Evolutionary conservation across 2,888 invertebrate genomes (phyloP).

Genomic region (Listrodromus nycthemerus): DNA sequence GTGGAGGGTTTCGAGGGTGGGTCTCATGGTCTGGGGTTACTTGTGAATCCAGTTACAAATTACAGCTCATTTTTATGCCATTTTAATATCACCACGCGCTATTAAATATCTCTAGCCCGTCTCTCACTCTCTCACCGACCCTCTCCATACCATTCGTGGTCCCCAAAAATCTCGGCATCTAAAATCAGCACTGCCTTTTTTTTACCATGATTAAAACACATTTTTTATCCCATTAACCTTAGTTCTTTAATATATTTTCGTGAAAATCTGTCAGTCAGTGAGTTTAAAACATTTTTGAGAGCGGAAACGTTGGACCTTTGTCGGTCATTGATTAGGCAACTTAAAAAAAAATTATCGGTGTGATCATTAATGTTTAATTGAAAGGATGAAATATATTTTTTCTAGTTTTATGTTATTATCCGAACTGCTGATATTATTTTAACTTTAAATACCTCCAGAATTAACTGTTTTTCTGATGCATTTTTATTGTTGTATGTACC

Average conservation of each 20-base stretch:
- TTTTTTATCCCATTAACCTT: not conserved
- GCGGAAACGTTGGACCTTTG: too few species aligned
- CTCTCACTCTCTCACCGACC: slow-evolving; percentile 56
- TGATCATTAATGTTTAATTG: too few species aligned
- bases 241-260: not conserved
- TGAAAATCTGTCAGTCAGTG: too few species aligned
- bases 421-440: too few species aligned
- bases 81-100: slow-evolving; percentile 84
- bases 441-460: too few species aligned
- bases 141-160: slow-evolving; percentile 40
- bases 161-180: slow-evolving; percentile 44
- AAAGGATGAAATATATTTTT: too few species aligned
- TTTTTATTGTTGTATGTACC: too few species aligned
- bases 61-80: slow-evolving; percentile 84
- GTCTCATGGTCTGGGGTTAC: slow-evolving; percentile 75
- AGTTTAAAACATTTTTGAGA: too few species aligned
- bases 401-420: too few species aligned
- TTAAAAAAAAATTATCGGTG: too few species aligned
- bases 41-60: slow-evolving; percentile 84
- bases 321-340: too few species aligned
- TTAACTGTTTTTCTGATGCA: too few species aligned
- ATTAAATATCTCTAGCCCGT: slow-evolving; percentile 82
- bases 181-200: slow-evolving; percentile 48
- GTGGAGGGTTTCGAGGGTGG: slow-evolving; percentile 65
- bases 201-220: slow-evolving; percentile 45